These are phyloP conservation scores for Amphiprion percula DNA, from an alignment of 2,113 vertebrate species.

Conservation along the genomic window DNA sequence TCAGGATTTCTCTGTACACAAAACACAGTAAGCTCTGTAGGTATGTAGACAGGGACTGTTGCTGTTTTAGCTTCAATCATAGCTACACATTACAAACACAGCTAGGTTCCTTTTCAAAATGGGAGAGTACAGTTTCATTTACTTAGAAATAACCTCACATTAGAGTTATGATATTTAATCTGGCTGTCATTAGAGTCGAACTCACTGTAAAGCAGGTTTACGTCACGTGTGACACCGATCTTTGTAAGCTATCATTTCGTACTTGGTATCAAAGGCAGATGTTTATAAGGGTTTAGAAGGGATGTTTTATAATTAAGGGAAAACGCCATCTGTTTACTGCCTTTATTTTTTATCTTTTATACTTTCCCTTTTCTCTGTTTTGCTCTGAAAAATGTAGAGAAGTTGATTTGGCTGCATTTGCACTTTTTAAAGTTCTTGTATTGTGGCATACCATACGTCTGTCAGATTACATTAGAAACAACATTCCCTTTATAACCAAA, in stretches of 20 bases:
- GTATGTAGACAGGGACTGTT: conserved; percentile 2
- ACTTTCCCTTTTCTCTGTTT: neutral
- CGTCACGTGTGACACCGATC: neutral
- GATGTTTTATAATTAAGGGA: conserved; percentile 6
- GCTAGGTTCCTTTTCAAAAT: neutral
- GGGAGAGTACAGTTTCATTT: neutral
- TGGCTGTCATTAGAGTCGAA: neutral
- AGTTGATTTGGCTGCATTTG: conserved; percentile 59
- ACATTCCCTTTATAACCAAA: conserved; percentile 67
- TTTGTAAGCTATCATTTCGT: neutral
- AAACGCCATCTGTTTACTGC: conserved; percentile 33
- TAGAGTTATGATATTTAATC: no score
- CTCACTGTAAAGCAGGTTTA: neutral
- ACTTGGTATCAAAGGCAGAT: neutral
- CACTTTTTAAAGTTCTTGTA: conserved; percentile 67
- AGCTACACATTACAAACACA: neutral
- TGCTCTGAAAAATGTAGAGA: conserved; percentile 1
- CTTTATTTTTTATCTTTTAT: conserved; percentile 18
- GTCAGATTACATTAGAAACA: conserved; percentile 36
- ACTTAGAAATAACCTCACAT: neutral
- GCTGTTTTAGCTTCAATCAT: neutral
- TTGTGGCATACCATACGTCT: conserved; percentile 26
- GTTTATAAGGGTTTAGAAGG: neutral
- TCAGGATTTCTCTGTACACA: conserved; percentile 47
- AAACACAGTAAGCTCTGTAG: conserved; percentile 38